Base-by-base conservation (phyloP, 2,113 vertebrate species). In the Typhlomys cinereus region DNA sequence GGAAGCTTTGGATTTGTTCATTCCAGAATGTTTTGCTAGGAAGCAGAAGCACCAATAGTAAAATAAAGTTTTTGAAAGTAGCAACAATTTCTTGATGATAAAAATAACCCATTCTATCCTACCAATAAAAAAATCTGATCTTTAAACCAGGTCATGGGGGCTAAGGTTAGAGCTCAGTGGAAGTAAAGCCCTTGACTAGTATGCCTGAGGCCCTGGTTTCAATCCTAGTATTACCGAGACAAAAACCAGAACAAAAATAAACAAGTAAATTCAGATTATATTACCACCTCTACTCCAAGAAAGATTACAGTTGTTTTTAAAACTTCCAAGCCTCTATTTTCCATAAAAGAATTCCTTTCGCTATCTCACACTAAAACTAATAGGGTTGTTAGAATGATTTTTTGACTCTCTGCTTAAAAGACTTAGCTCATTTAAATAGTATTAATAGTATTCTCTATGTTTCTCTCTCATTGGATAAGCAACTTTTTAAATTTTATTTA, bases 321-420 rank as follows among this genome's bases (percentile, higher is more conserved):
- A 87, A 74, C 5, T 34, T 86, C 50, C 91, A 61, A 18, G 13
- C 46, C 50, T 91, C 44, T 61, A 9, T 59, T 64, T 83, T 46
- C 90, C 18, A 75, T 23, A 66, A 75, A 84, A 84, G 5, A 10
- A 54, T 50, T 57, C 13, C n/a, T 82, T 74, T 82, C 48, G 12
- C 13, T 78, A 70, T 31, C 23, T 84, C 62, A 78, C 83, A 70
- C 50, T 70, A 48, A 10, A 86, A 70, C 50, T 70, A 48, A 10
- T 64, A 70, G 61, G 36, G 14, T 41, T 75, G 70, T 41, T 70
- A 67, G 34, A 93, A 67, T 46, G 25, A 54, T 18, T 67, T 66
- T 76, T 75, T 66, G 75, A 61, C 39, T 80, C 90, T 90, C 36
- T 76, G 54, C 41, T 48, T 91, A 59, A 80, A 85, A 89, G 41